phyloP scores from a whole-genome alignment of 2,888 invertebrate genomes.

The Netelia fuscicornis region DNA sequence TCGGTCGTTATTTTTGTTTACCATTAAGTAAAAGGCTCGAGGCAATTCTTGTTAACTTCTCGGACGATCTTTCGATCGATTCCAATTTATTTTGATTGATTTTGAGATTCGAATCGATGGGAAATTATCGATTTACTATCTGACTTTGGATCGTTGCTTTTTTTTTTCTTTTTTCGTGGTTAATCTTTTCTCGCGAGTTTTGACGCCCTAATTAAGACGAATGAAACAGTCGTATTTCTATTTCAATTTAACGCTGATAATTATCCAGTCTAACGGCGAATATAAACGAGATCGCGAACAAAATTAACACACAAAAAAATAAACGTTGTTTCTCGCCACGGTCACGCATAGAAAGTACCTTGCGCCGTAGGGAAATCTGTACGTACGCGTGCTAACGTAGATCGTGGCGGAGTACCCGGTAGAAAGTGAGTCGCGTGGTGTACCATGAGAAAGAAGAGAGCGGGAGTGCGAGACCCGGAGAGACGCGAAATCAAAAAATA shows the following conservation, averaged over 20 bases:
- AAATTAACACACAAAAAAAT: neutral
- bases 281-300: slow-evolving; percentile 13
- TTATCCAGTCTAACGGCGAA: neutral
- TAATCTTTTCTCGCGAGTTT: too few relatives aligned
- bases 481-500: neutral
- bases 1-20: too few relatives aligned
- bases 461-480: neutral
- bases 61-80: too few relatives aligned
- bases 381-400: slow-evolving; percentile 26
- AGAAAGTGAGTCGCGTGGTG: slow-evolving; percentile 65
- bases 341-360: slow-evolving; percentile 67
- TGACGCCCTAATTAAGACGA: too few relatives aligned
- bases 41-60: too few relatives aligned
- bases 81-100: too few relatives aligned
- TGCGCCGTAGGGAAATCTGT: slow-evolving; percentile 59
- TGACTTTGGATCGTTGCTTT: too few relatives aligned
- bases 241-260: neutral
- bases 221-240: neutral
- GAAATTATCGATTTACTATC: too few relatives aligned
- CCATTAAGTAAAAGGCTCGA: too few relatives aligned
- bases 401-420: slow-evolving; percentile 46
- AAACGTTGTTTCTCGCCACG: slow-evolving; percentile 37
- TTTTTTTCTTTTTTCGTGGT: too few relatives aligned
- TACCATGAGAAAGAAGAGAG: slow-evolving; percentile 49
- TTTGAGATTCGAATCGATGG: too few relatives aligned